Evolutionary conservation across 2,888 invertebrate species (phyloP), one percentile per base, ranked within the genome.

Genomic region (Lymantria monacha): DNA sequence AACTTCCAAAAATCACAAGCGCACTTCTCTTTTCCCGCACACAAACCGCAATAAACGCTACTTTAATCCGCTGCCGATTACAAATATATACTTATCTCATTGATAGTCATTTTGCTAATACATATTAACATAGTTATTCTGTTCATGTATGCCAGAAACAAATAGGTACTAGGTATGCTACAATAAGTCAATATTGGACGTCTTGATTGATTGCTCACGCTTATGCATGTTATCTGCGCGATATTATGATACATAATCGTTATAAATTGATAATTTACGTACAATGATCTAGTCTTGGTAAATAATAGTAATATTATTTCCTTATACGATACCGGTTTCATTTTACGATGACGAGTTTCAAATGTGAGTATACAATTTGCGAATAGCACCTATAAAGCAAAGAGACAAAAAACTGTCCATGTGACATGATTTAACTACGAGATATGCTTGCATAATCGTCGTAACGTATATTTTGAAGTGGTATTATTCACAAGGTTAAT

Each of bases 251-350:
- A 43, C 30, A 42, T 47, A 30, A 41, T 45, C 30, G 10, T 41
- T 51, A n/a, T 46, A 22, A 49, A 38, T 33, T 42, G 7, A 22
- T 48, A 22, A 48, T 52, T 49, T 47, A 47, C 42, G 30, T 49
- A 14, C 46, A 13, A 33, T 49, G 13, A 46, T 51, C 15, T 50
- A 51, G 48, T 51, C 14, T 48, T 9, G 40, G 11, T n/a, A 7
- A 49, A 56, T 49, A 49, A 47, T 44, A 44, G 53, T 33, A n/a
- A 9, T 48, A 50, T 55, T 48, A 59, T 59, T 66, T 66, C 57
- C 57, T 55, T 55, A 54, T 54, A 46, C 36, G 15, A 44, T 50
- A 62, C 53, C 42, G 49, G 14, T 48, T n/a, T 22, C 8, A 45
- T 52, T 46, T 9, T 3, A 38, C n/a, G 9, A 33, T 38, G 9